phyloP scores from a whole-genome alignment of 1,140 invertebrate genomes.

The Megathymus violae region DNA sequence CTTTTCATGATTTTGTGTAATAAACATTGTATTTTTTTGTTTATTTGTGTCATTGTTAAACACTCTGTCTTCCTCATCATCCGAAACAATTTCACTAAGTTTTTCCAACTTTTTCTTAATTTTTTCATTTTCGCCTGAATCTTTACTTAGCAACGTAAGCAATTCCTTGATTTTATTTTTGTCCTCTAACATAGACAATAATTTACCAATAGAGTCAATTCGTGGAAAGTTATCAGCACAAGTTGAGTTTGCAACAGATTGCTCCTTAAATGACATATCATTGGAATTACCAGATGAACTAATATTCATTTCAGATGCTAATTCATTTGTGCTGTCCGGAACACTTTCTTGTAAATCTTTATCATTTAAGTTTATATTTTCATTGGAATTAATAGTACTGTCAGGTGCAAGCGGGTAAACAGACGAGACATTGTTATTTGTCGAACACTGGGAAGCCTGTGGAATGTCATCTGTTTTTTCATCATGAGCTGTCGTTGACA shows the following conservation, averaged over 20 bases:
- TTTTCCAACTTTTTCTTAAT: slow-evolving; percentile 74
- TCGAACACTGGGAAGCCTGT: background rate
- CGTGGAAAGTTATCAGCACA: slow-evolving; percentile 34
- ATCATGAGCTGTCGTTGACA: slow-evolving; percentile 52
- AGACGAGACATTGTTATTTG: background rate
- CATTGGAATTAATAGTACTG: slow-evolving; percentile 57
- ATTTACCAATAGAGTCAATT: slow-evolving; percentile 56
- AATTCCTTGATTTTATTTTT: slow-evolving; percentile 74
- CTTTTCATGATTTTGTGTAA: background rate
- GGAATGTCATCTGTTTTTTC: slow-evolving; percentile 20
- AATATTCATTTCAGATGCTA: slow-evolving; percentile 53
- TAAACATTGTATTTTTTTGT: slow-evolving; percentile 7
- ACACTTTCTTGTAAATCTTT: slow-evolving; percentile 37
- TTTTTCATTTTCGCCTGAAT: slow-evolving; percentile 66
- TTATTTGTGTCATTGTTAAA: slow-evolving; percentile 9
- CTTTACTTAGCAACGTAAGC: slow-evolving; percentile 56
- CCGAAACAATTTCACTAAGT: slow-evolving; percentile 69
- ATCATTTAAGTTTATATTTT: slow-evolving; percentile 32
- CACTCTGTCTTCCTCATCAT: slow-evolving; percentile 52
- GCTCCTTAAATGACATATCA: slow-evolving; percentile 44
- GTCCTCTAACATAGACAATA: slow-evolving; percentile 72
- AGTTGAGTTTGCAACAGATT: slow-evolving; percentile 33
- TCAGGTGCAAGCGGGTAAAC: slow-evolving; percentile 51
- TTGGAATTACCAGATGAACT: slow-evolving; percentile 52
- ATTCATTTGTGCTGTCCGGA: slow-evolving; percentile 62